Evolutionary conservation across 2,888 invertebrate species (phyloP).

Genomic region (Dolomedes plantarius): DNA sequence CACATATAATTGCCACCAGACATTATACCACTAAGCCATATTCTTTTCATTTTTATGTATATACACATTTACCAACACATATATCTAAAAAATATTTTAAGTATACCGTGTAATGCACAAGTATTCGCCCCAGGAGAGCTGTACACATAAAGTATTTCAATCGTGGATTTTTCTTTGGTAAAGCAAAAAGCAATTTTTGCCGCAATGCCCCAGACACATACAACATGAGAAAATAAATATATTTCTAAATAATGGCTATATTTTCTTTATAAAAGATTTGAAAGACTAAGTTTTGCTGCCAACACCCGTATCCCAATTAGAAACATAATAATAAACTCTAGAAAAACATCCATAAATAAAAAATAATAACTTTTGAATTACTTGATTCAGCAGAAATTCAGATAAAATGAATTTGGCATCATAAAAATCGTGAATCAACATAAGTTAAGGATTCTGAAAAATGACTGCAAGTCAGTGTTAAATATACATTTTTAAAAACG

Average conservation of each 20-base stretch:
- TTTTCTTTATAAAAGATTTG: conserved; percentile 65
- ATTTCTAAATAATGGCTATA: conserved; percentile 68
- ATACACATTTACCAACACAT: conserved; percentile 58
- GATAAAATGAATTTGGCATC: conserved; percentile 20
- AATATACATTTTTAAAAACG: conserved; percentile 63
- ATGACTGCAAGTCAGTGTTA: conserved; percentile 41
- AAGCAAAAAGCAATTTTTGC: conserved; percentile 54
- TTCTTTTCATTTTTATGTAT: conserved; percentile 49
- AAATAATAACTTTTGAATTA: conserved; percentile 15
- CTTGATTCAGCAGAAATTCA: neutral
- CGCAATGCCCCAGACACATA: conserved; percentile 52
- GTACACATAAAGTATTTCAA: conserved; percentile 53
- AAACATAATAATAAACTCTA: conserved; percentile 49
- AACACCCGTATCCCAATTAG: conserved; percentile 65
- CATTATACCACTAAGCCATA: conserved; percentile 52
- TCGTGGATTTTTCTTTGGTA: conserved; percentile 62
- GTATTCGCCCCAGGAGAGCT: conserved; percentile 19
- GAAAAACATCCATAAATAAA: conserved; percentile 20
- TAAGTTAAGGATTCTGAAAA: conserved; percentile 21
- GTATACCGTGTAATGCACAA: conserved; percentile 63
- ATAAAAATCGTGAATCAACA: conserved; percentile 2
- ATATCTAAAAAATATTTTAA: conserved; percentile 59
- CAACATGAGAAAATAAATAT: conserved; percentile 63
- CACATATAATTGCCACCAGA: conserved; percentile 15
- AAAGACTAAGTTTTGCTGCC: conserved; percentile 72